Percentiles rank a stretch among this genome's conserved stretches.
Evolutionary conservation across 1,140 invertebrate species (phyloP).

Genomic region (Gonioctena quinquepunctata): DNA sequence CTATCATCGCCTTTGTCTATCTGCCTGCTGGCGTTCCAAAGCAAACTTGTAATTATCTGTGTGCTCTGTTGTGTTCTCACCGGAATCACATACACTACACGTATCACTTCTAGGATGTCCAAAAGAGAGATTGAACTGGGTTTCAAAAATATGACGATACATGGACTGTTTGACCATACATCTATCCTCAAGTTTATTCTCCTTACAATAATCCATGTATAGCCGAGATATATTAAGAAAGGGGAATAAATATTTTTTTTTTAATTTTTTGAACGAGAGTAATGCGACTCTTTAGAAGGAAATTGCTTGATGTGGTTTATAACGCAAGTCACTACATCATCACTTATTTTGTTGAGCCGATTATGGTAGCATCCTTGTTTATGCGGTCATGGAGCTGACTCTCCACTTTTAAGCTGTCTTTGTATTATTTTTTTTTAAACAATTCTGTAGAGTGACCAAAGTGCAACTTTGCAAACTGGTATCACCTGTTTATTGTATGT

Average conservation of each 20-base stretch:
- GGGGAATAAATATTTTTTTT: conserved; percentile 22
- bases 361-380: conserved; percentile 13
- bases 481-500: background rate
- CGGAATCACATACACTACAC: conserved; percentile 35
- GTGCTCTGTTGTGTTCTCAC: conserved; percentile 27
- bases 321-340: conserved; percentile 3
- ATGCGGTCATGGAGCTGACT: conserved; percentile 4
- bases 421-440: conserved; percentile 12
- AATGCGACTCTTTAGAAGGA: conserved; percentile 17
- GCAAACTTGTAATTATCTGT: conserved; percentile 19
- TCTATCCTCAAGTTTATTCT: conserved; percentile 11
- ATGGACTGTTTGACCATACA: conserved; percentile 21
- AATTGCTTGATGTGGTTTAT: conserved; percentile 11
- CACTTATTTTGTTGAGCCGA: conserved; percentile 14
- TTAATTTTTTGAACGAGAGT: conserved; percentile 16
- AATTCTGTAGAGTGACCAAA: conserved; percentile 12
- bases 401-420: background rate
- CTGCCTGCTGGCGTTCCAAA: conserved; percentile 19
- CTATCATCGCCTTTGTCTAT: conserved; percentile 7
- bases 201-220: conserved; percentile 22
- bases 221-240: conserved; percentile 13
- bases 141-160: conserved; percentile 32
- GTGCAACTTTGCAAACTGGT: conserved; percentile 3
- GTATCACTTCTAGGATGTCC: conserved; percentile 40
- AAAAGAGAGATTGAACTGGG: conserved; percentile 40